Evolutionary conservation across 64 coral and sea anemone species (phyloP).

Genomic region (Trachythela sp.): DNA sequence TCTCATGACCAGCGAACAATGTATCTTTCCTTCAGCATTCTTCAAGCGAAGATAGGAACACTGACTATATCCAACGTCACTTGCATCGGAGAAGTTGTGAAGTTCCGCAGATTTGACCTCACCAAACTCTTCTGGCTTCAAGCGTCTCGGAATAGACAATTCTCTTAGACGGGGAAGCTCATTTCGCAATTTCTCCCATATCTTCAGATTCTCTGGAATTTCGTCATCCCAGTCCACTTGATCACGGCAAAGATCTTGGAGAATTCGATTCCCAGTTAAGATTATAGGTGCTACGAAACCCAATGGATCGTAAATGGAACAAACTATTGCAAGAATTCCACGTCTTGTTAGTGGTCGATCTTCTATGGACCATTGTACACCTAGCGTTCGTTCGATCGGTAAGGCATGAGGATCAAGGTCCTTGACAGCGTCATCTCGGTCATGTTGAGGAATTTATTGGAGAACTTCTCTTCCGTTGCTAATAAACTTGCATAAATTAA

Average conservation of each 20-base stretch:
- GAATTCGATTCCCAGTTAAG: not conserved
- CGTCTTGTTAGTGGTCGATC: conserved; percentile 1
- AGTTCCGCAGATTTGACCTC: not conserved
- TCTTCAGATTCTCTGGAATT: not conserved
- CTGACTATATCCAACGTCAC: not conserved
- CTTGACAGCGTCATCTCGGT: not conserved
- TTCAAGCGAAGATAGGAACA: too few species aligned
- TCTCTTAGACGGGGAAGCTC: not conserved
- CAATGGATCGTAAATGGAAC: conserved; percentile 29
- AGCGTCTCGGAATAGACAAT: not conserved
- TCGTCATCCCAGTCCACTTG: conserved; percentile 21
- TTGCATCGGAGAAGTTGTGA: conserved; percentile 31
- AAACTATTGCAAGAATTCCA: not conserved
- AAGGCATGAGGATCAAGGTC: conserved; percentile 6
- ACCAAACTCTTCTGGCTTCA: conserved; percentile 14
- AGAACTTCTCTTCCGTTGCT: conserved; percentile 20
- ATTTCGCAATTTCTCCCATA: not conserved
- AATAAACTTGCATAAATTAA: conserved; percentile 23
- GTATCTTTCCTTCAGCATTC: too few species aligned
- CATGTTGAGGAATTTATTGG: not conserved
- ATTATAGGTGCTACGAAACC: too few species aligned
- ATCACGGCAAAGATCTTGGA: conserved; percentile 5
- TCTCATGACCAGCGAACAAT: conserved; percentile 22
- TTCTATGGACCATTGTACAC: conserved; percentile 24
- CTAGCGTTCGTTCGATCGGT: not conserved